Evolutionary conservation across 1,140 invertebrate genomes (phyloP).

Genomic region (Dermatophagoides farinae): DNA sequence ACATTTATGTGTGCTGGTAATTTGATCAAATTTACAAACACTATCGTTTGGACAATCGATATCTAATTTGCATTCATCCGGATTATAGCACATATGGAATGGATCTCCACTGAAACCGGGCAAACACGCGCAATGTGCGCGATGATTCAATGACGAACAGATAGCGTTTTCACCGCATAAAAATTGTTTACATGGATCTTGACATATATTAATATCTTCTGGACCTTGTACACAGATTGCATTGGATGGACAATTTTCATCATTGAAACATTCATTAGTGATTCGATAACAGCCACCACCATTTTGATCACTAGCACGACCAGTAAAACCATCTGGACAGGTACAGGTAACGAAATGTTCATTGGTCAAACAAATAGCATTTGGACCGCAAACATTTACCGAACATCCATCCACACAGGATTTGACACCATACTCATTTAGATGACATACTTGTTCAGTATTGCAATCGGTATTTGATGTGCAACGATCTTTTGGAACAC

Average conservation of each 20-base stretch:
- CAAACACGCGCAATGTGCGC: constrained; percentile 60
- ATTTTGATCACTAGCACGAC: constrained; percentile 39
- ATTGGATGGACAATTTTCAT: constrained; percentile 18
- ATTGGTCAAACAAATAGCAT: constrained; percentile 18
- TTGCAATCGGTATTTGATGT: constrained; percentile 56
- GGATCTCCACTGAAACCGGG: constrained; percentile 48
- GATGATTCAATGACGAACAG: constrained; percentile 57
- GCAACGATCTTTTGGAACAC: constrained; percentile 35
- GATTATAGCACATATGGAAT: constrained; percentile 12
- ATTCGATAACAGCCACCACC: constrained; percentile 18
- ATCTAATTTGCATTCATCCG: constrained; percentile 18
- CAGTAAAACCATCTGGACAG: constrained; percentile 56
- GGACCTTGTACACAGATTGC: constrained; percentile 14
- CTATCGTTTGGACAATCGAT: constrained; percentile 17
- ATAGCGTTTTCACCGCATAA: constrained; percentile 55
- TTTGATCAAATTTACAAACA: constrained; percentile 16
- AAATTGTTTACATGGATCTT: constrained; percentile 20
- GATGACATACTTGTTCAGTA: constrained; percentile 34
- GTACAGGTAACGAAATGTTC: constrained; percentile 39
- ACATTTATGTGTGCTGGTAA: constrained; percentile 18
- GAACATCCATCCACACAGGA: constrained; percentile 21
- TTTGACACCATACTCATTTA: constrained; percentile 21
- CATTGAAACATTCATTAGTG: constrained; percentile 14
- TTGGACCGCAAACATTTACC: constrained; percentile 18
- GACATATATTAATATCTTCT: constrained; percentile 11